phyloP scores from a whole-genome alignment of 2,888 invertebrate species.

The Amphipyra berbera region DNA sequence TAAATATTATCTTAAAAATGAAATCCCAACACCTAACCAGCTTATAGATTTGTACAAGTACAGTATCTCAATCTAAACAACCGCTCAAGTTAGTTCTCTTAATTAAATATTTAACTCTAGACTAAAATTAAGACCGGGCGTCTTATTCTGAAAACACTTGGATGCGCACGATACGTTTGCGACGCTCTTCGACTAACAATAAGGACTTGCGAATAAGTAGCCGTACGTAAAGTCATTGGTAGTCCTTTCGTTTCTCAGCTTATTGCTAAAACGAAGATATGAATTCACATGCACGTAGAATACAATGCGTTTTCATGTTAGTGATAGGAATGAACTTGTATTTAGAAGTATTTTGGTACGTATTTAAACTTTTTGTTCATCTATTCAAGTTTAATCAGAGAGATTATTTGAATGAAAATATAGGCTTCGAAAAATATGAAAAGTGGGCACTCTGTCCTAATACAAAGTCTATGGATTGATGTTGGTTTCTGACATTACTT shows the following conservation, averaged over 20 bases:
- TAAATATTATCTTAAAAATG: too few relatives aligned
- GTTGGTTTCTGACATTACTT: too few relatives aligned
- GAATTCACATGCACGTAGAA: conserved; percentile 42
- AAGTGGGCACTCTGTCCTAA: too few relatives aligned
- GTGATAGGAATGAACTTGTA: too few relatives aligned
- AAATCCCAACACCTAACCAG: neutral
- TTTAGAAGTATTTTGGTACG: too few relatives aligned
- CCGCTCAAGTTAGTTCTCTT: conserved; percentile 65
- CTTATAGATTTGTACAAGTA: conserved; percentile 8
- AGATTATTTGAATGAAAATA: too few relatives aligned
- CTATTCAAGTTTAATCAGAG: too few relatives aligned
- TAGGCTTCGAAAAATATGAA: too few relatives aligned
- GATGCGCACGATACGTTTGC: conserved; percentile 17
- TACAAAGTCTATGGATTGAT: too few relatives aligned
- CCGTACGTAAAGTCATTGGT: conserved; percentile 21
- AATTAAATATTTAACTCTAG: conserved; percentile 72
- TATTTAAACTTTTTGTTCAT: too few relatives aligned
- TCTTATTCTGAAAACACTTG: conserved; percentile 59
- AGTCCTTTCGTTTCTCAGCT: conserved; percentile 31
- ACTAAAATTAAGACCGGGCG: conserved; percentile 63
- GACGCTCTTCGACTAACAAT: conserved; percentile 43
- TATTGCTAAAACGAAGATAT: conserved; percentile 40
- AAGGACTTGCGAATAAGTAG: neutral
- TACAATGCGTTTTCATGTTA: neutral
- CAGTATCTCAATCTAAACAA: conserved; percentile 48